These are phyloP conservation scores for Python bivittatus DNA, from an alignment of 2,113 vertebrate species.

Conservation along the genomic window DNA sequence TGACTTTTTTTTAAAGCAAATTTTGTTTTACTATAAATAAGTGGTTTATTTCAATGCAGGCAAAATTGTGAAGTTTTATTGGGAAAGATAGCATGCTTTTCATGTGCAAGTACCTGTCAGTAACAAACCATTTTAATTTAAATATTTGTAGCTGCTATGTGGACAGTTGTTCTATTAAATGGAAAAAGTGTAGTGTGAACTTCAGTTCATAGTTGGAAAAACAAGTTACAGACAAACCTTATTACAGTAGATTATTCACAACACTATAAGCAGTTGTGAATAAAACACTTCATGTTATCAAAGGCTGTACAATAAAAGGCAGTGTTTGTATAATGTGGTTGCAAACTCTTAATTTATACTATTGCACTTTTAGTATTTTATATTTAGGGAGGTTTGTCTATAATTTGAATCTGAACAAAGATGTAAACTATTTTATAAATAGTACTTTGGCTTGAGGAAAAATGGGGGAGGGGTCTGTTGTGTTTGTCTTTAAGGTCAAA, in stretches of 20 bases:
- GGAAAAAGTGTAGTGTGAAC: slow-evolving; percentile 85
- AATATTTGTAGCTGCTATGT: slow-evolving; percentile 96
- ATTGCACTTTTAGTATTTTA: slow-evolving; percentile 95
- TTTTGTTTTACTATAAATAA: slow-evolving; percentile 77
- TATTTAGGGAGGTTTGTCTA: slow-evolving; percentile 90
- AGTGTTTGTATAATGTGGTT: slow-evolving; percentile 91
- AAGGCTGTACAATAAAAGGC: slow-evolving; percentile 83
- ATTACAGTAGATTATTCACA: slow-evolving; percentile 72
- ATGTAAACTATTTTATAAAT: slow-evolving; percentile 81
- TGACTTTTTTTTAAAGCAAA: slow-evolving; percentile 66
- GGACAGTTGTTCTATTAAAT: slow-evolving; percentile 91
- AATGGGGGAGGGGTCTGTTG: slow-evolving; percentile 59
- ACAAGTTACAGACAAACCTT: slow-evolving; percentile 88
- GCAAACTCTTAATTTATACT: slow-evolving; percentile 97
- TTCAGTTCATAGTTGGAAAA: slow-evolving; percentile 80
- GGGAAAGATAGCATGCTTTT: slow-evolving; percentile 83
- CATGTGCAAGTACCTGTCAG: slow-evolving; percentile 81
- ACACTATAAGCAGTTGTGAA: slow-evolving; percentile 84
- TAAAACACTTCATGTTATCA: slow-evolving; percentile 79
- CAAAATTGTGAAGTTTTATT: slow-evolving; percentile 82
- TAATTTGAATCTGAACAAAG: slow-evolving; percentile 81
- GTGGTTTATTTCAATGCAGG: slow-evolving; percentile 86
- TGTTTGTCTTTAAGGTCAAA: slow-evolving; percentile 66
- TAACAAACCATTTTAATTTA: slow-evolving; percentile 78
- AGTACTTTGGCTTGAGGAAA: slow-evolving; percentile 68